Base-by-base conservation (phyloP, 2,888 invertebrate genomes). In the Eretmocerus hayati region DNA sequence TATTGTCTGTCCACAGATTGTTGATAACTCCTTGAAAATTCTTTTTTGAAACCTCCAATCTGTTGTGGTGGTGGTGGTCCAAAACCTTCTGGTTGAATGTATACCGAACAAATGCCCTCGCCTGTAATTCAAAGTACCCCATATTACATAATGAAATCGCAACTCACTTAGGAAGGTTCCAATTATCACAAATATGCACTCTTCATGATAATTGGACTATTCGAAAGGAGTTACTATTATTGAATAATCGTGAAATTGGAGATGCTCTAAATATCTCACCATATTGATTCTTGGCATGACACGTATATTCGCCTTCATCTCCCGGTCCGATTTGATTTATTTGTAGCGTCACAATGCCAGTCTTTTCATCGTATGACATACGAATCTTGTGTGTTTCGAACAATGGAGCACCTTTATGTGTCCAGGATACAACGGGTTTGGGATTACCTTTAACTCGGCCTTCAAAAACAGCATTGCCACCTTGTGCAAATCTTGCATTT, bases 241-340 rank as follows among this genome's bases (percentile, higher is more conserved):
- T n/a, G n/a, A n/a, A n/a, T n/a, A n/a, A n/a, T n/a, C n/a, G n/a
- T n/a, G n/a, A n/a, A n/a, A n/a, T n/a, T n/a, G n/a, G n/a, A n/a
- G n/a, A 33, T 42, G 45, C 8, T 42, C 26, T n/a, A 6, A 33
- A 9, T n/a, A 4, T 53, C 55, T 58, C 43, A 70, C 71, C 97
- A 64, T 91, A 92, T 68, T 90, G 89, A 74, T 95, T 95, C 62
- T 89, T 85, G 39, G 94, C 94, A 52, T 88, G 90, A 73, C 94
- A 93, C 2, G 92, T 92, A 72, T 95, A 95, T 75, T 95, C 94
- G 60, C 94, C 95, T 72, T 93, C 92, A 73, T 95, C 94, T 43
- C 93, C 94, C 48, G 92, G 91, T 53, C 93, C 93, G 62, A 95
- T 91, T 69, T 90, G 87, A 71, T 89, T 89, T 66, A 99, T 96